Evolutionary conservation across 2,888 invertebrate species (phyloP).

Genomic region (Zygaena filipendulae): DNA sequence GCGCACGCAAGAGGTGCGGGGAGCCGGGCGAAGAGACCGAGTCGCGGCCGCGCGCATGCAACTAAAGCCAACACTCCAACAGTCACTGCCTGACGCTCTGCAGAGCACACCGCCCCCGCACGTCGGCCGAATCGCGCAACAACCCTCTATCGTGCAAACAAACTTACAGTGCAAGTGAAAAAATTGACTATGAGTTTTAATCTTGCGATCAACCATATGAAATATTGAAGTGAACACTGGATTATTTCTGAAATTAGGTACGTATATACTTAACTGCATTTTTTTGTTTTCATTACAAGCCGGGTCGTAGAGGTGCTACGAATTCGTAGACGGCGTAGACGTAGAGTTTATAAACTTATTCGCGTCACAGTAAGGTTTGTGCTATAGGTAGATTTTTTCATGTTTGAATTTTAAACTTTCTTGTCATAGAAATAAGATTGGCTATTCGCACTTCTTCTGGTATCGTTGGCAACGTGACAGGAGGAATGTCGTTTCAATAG

Average conservation of each 20-base stretch:
- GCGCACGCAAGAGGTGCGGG: slow-evolving; percentile 61
- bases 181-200: too few relatives aligned
- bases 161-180: slow-evolving; percentile 50
- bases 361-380: too few relatives aligned
- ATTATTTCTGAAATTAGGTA: not conserved
- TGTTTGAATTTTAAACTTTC: slow-evolving; percentile 17
- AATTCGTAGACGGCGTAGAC: slow-evolving; percentile 7
- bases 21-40: slow-evolving; percentile 34
- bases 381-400: too few relatives aligned
- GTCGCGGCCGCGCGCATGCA: slow-evolving; percentile 35
- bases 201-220: too few relatives aligned
- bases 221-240: not conserved
- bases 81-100: slow-evolving; percentile 60
- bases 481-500: slow-evolving; percentile 44
- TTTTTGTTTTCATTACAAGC: slow-evolving; percentile 13
- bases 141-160: slow-evolving; percentile 45
- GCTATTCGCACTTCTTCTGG: slow-evolving; percentile 22
- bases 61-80: slow-evolving; percentile 27
- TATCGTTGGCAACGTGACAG: slow-evolving; percentile 27
- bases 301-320: slow-evolving; percentile 34
- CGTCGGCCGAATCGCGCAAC: slow-evolving; percentile 42
- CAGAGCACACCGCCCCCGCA: slow-evolving; percentile 61
- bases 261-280: slow-evolving; percentile 21
- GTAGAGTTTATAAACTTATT: slow-evolving; percentile 12
- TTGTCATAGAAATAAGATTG: slow-evolving; percentile 21